Evolutionary conservation across 2,113 vertebrate species (phyloP), one percentile per base, ranked within the genome.

Genomic region (Phalacrocorax pelagicus): DNA sequence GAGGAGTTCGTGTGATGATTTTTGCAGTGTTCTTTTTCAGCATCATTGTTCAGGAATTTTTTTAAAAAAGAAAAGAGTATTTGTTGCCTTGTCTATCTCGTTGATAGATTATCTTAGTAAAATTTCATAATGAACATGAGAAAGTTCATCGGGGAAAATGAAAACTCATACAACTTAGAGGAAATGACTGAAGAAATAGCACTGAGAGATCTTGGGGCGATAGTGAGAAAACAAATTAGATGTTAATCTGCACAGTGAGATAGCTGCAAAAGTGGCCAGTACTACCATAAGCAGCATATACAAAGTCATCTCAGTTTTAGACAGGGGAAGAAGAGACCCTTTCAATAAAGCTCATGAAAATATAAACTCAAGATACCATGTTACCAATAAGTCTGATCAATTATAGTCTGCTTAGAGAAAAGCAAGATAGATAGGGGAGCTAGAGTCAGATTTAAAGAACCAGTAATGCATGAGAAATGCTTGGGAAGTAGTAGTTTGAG

Each of bases 11-110:
- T 10, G 10, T 80, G 49, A 51, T 82, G 47, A 54, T 89, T 93
- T 94, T 81, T 91, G 52, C 58, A 47, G 52, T 95, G 73, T 95
- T 95, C 54, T 54, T 93, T 77, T 93, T 97, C 79, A 97, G 38
- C 65, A 69, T 92, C 73, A 73, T 86, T 85, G 6, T 63, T 92
- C 92, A 80, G 66, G 9, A 70, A 44, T 81, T 11, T 38, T 38
- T 38, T 90, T n/a, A 65, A 73, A 73, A 78, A 90, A 96, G 29
- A 88, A 46, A 46, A 73, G 10, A 36, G 11, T 34, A 6, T 80
- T 81, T 79, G 38, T 85, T 96, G 77, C 75, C 73, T 92, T 96
- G 38, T 95, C 80, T 51, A 55, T 88, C 82, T 78, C 5, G 1
- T 81, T 0, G 0, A 58, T 78, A 71, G 69, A 62, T 93, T 81